Evolutionary conservation across 2,888 invertebrate genomes (phyloP), one percentile per base, ranked within the genome.

Genomic region (Monoplex corrugatus): DNA sequence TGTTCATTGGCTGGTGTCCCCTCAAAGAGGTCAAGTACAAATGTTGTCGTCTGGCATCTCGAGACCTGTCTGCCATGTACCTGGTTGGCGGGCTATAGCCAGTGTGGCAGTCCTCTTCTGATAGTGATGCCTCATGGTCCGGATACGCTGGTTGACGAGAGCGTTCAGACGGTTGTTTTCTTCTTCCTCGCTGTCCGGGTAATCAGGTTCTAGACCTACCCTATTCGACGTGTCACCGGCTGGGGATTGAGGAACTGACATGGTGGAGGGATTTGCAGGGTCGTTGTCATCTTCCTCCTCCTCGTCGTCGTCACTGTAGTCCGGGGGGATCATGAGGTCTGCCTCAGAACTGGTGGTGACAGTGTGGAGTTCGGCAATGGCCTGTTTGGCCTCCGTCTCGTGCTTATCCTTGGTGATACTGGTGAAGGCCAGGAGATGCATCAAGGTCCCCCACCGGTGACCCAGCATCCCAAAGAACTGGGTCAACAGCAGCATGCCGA

Each of bases 391-490:
- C 35, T 50, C 72, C 43, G 86, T 87, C 44, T 91, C 88, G 19
- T 85, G 80, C 45, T 83, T 84, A 40, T 89, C 45, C 23, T 63
- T 89, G 35, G 84, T 87, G 63, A 91, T 45, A 28, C 84, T 87
- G 1, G 99, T 99, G 10, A 99, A 98, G 83, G 99, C 98, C 95
- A 99, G 97, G 95, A 99, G 99, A 96, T 99, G 99, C 6, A 99
- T 98, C 90, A 99, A 96, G 2, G 99, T 99, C 95, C 99, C 99
- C 96, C 99, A 99, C 94, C 99, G 97, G 98, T 99, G 99, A 97
- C 99, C 98, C 97, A 99, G 97, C 99, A 99, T 99, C 93, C 98
- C 99, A 87, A 98, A 97, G 96, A 99, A 99, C 96, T 99, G 99
- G 94, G 99, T 98, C 57, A 99, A 97, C 96, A 99, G 97, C 96